phyloP scores from a whole-genome alignment of 2,113 vertebrate species.

The Bubo blakistoni region DNA sequence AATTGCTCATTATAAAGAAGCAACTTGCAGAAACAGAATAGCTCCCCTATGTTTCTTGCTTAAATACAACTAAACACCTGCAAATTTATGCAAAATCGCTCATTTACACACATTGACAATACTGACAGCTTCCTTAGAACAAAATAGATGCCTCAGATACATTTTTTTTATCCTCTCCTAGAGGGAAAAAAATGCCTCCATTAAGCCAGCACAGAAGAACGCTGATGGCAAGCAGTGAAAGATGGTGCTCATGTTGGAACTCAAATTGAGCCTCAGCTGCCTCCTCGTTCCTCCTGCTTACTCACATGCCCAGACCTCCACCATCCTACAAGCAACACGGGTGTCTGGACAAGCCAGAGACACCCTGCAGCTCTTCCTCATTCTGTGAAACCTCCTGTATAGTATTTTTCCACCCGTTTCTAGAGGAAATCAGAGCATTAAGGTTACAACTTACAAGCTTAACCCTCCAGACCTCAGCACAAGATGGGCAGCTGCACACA shows the following conservation, averaged over 20 bases:
- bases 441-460: background rate
- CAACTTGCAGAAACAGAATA: background rate
- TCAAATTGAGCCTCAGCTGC: background rate
- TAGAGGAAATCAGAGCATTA: background rate
- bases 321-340: rapidly evolving
- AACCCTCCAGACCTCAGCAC: background rate
- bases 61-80: background rate
- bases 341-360: background rate
- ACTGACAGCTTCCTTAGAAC: slow-evolving; percentile 5
- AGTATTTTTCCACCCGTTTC: background rate
- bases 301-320: background rate
- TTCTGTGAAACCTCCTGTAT: background rate
- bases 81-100: background rate
- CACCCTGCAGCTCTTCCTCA: rapidly evolving
- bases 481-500: background rate
- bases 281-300: background rate
- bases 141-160: background rate
- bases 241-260: background rate
- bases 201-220: background rate
- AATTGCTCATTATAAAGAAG: background rate
- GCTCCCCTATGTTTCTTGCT: background rate
- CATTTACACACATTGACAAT: background rate
- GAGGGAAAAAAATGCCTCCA: background rate
- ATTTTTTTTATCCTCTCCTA: background rate
- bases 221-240: background rate